A percentile compares a stretch with the other conserved stretches of the same genome.
Conservation (phyloP, 2,113 vertebrate species). For the Pavo muticus region DNA sequence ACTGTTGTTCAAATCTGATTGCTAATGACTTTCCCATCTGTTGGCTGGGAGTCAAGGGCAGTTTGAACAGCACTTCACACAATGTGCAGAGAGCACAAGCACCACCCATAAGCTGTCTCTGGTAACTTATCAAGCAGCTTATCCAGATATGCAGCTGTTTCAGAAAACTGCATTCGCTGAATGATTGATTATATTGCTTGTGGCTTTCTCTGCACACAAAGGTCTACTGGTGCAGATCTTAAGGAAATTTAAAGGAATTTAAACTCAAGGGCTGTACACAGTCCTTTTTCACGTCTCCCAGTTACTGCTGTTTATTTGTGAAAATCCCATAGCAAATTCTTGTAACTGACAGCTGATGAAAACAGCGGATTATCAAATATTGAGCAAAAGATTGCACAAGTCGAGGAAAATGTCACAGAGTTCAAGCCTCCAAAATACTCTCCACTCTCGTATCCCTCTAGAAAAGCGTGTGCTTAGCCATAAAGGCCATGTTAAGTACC, state of each 20-base stretch:
- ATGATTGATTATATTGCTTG: background rate
- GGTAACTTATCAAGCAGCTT: slow-evolving; percentile 30
- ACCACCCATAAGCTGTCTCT: slow-evolving; percentile 30
- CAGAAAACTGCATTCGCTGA: background rate
- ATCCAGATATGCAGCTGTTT: slow-evolving; percentile 12
- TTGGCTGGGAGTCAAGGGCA: slow-evolving; percentile 51
- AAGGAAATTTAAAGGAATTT: background rate
- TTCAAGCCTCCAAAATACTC: background rate
- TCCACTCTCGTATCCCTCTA: background rate
- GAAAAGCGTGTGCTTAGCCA: background rate
- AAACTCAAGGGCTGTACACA: background rate
- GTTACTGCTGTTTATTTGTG: background rate
- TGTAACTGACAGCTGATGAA: slow-evolving; percentile 3
- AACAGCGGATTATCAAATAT: background rate
- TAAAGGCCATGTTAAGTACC: background rate
- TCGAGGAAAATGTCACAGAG: background rate
- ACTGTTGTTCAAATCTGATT: slow-evolving; percentile 27
- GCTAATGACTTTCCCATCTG: slow-evolving; percentile 65
- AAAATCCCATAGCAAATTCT: background rate
- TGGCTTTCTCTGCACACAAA: background rate
- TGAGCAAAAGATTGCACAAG: background rate
- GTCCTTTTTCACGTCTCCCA: background rate
- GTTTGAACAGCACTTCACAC: slow-evolving; percentile 30
- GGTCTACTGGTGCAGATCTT: background rate
- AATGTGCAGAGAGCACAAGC: background rate